These are phyloP conservation scores for Propithecus coquereli DNA, from an alignment of 2,113 vertebrate species.

Conservation along the genomic window DNA sequence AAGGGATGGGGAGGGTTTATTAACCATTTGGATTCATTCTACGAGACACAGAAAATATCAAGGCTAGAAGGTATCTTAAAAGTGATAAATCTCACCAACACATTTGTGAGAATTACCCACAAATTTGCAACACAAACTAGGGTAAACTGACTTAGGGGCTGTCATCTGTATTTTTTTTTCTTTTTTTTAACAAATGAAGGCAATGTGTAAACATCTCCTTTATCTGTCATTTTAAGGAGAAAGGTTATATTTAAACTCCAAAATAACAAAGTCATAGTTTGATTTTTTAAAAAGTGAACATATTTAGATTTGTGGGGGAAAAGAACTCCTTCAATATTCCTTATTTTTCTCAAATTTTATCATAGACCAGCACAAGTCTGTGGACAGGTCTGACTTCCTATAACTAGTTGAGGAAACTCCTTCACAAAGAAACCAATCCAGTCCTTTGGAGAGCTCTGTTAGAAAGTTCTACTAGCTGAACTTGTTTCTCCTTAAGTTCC, in stretches of 20 bases:
- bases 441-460: background rate
- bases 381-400: background rate
- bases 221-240: background rate
- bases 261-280: background rate
- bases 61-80: background rate
- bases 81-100: background rate
- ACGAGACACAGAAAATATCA: background rate
- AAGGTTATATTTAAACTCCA: background rate
- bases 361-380: background rate
- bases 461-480: background rate
- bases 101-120: background rate
- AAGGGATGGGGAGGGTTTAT: background rate
- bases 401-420: background rate
- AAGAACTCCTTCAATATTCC: background rate
- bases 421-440: background rate
- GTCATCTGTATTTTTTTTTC: background rate
- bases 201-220: background rate
- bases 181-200: background rate
- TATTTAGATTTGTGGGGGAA: background rate
- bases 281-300: background rate
- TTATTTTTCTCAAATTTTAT: background rate
- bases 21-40: background rate
- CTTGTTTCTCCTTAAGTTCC: background rate
- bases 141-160: background rate
- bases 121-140: conserved; percentile 1